Percentiles rank a stretch among this genome's conserved stretches.
These are phyloP conservation scores for Caenorhabditis sp. DNA, from an alignment of 2,888 invertebrate species.

Conservation along the genomic window DNA sequence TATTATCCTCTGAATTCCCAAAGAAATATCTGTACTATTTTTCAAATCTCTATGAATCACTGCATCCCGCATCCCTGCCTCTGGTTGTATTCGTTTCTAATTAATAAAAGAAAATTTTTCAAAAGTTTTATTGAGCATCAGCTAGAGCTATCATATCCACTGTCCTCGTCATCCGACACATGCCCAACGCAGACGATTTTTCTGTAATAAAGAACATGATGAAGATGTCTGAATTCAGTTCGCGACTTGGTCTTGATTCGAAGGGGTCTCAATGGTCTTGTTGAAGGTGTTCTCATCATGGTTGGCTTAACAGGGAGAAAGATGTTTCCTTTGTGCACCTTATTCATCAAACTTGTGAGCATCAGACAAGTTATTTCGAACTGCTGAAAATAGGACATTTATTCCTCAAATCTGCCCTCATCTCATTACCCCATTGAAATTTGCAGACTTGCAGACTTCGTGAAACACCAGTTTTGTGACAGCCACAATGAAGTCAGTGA, in stretches of 20 bases:
- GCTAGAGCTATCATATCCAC: constrained; percentile 45
- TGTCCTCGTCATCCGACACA: constrained; percentile 25
- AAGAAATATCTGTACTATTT: constrained; percentile 28
- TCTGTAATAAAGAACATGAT: constrained; percentile 11
- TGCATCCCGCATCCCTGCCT: background rate
- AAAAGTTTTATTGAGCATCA: background rate
- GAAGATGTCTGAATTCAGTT: background rate
- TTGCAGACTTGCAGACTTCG: constrained; percentile 50
- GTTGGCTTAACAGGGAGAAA: constrained; percentile 36
- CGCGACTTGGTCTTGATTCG: constrained; percentile 33
- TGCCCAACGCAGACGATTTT: constrained; percentile 20
- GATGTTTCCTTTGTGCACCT: constrained; percentile 50
- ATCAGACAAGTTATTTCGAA: constrained; percentile 65
- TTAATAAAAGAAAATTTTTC: background rate
- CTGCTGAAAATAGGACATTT: constrained; percentile 37
- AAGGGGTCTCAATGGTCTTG: constrained; percentile 11
- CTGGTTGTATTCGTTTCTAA: background rate
- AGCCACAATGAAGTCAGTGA: constrained; percentile 50
- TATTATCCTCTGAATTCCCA: background rate
- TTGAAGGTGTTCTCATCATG: background rate
- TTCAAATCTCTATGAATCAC: constrained; percentile 18
- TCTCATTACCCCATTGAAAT: constrained; percentile 44
- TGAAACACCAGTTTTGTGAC: constrained; percentile 59
- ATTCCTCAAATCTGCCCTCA: background rate
- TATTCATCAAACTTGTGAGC: constrained; percentile 55